Conservation (phyloP, 2,888 invertebrate genomes). For the Abscondita cerata region DNA sequence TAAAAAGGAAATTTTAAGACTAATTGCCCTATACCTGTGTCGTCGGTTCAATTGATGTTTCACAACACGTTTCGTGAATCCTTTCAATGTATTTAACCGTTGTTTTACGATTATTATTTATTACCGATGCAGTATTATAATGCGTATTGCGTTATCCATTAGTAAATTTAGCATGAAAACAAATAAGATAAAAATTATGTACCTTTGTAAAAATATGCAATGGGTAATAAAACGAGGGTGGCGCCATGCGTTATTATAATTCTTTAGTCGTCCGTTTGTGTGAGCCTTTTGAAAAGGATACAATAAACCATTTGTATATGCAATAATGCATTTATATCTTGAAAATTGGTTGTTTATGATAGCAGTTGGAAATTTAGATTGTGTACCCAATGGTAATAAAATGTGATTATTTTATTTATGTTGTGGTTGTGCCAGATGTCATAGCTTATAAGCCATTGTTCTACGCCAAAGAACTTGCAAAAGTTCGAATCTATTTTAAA, state of each 20-base stretch:
- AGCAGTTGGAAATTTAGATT: not conserved
- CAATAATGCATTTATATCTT: not conserved
- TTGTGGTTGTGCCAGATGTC: slow-evolving; percentile 7
- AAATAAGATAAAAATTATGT: slow-evolving; percentile 7
- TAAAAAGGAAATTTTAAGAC: slow-evolving; percentile 7
- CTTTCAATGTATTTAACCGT: no score
- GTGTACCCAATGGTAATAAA: slow-evolving; percentile 4
- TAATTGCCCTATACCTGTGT: slow-evolving; percentile 22
- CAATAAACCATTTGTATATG: not conserved
- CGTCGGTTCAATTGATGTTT: not conserved
- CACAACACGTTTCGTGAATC: no score
- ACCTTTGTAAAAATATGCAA: slow-evolving; percentile 7
- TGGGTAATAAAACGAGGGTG: slow-evolving; percentile 17
- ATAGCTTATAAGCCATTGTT: slow-evolving; percentile 13
- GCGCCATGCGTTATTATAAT: slow-evolving; percentile 18
- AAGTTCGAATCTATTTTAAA: slow-evolving; percentile 19
- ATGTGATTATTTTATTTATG: slow-evolving; percentile 21
- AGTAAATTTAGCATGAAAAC: slow-evolving; percentile 14
- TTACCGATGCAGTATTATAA: not conserved
- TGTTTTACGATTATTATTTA: no score
- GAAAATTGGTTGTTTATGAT: not conserved
- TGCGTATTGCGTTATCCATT: no score
- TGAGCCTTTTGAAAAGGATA: slow-evolving; percentile 6
- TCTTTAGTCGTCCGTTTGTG: slow-evolving; percentile 10
- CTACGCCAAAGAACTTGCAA: slow-evolving; percentile 17